A percentile compares a stretch with the other conserved stretches of the same genome.
phyloP scores from a whole-genome alignment of 2,888 invertebrate species.

The Gymnocheta viridis region DNA sequence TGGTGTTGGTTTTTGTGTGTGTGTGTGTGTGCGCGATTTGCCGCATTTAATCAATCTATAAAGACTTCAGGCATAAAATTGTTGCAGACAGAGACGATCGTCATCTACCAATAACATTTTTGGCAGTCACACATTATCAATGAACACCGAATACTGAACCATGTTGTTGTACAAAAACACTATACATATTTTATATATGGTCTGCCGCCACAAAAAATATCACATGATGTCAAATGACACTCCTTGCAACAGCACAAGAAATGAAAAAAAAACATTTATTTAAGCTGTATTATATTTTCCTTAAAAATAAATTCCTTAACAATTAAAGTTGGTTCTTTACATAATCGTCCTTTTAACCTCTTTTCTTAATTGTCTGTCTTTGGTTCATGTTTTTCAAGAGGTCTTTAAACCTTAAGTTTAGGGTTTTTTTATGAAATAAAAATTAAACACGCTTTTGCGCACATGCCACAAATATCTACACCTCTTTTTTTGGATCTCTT shows the following conservation, averaged over 20 bases:
- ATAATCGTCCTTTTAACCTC: slow-evolving; percentile 64
- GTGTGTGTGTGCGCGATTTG: slow-evolving; percentile 20
- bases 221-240: slow-evolving; percentile 49
- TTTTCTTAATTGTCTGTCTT: slow-evolving; percentile 27
- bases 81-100: slow-evolving; percentile 71
- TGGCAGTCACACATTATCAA: slow-evolving; percentile 60
- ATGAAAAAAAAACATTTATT: not conserved
- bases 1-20: not conserved
- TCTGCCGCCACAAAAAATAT: not conserved
- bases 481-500: slow-evolving; percentile 45
- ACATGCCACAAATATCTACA: slow-evolving; percentile 65
- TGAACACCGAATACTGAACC: not conserved
- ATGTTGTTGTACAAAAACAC: not conserved
- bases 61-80: slow-evolving; percentile 77
- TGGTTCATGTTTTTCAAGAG: slow-evolving; percentile 33
- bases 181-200: not conserved
- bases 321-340: slow-evolving; percentile 44
- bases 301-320: slow-evolving; percentile 19
- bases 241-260: slow-evolving; percentile 30
- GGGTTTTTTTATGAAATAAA: slow-evolving; percentile 30
- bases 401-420: slow-evolving; percentile 61
- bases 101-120: slow-evolving; percentile 42
- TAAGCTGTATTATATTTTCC: not conserved
- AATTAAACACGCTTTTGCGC: slow-evolving; percentile 65
- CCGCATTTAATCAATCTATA: slow-evolving; percentile 76